Conservation (phyloP, 2,888 invertebrate species). For the Osmoderma eremita region DNA sequence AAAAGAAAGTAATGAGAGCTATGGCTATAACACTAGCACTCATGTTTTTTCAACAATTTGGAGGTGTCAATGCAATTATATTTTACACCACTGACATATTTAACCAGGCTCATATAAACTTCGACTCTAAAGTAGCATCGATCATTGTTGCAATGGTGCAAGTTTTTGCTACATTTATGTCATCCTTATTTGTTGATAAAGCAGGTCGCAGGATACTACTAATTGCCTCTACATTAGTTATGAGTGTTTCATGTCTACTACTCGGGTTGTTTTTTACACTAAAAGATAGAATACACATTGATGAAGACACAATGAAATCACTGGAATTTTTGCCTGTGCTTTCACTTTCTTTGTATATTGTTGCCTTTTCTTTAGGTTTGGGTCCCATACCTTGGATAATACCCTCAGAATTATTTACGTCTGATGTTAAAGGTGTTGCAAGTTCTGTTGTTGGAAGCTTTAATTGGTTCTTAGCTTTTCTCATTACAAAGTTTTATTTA, state of each 20-base stretch:
- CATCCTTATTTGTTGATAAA: conserved; percentile 81
- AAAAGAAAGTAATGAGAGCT: conserved; percentile 69
- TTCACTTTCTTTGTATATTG: conserved; percentile 78
- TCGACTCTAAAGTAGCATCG: conserved; percentile 71
- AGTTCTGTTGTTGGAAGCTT: conserved; percentile 81
- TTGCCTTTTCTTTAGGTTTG: conserved; percentile 83
- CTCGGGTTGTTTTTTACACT: conserved; percentile 77
- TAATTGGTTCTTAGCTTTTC: conserved; percentile 83
- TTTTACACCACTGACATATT: conserved; percentile 84
- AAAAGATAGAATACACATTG: conserved; percentile 56
- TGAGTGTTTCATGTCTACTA: conserved; percentile 75
- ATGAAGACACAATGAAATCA: conserved; percentile 63
- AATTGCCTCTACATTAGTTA: conserved; percentile 74
- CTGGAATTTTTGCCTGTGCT: conserved; percentile 80
- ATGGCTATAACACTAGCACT: conserved; percentile 59
- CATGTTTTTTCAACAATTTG: conserved; percentile 90
- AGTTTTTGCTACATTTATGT: conserved; percentile 78
- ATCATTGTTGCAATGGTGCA: conserved; percentile 86
- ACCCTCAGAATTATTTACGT: conserved; percentile 82
- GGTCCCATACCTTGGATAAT: conserved; percentile 92
- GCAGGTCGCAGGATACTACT: conserved; percentile 82
- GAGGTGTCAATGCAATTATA: conserved; percentile 85
- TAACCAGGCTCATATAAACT: conserved; percentile 68
- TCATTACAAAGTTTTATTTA: conserved; percentile 79
- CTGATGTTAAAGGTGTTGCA: conserved; percentile 80